Percentiles rank a stretch among this genome's conserved stretches.
Conservation (phyloP, 64 coral and sea anemone species). For the Pachyseris speciosa region DNA sequence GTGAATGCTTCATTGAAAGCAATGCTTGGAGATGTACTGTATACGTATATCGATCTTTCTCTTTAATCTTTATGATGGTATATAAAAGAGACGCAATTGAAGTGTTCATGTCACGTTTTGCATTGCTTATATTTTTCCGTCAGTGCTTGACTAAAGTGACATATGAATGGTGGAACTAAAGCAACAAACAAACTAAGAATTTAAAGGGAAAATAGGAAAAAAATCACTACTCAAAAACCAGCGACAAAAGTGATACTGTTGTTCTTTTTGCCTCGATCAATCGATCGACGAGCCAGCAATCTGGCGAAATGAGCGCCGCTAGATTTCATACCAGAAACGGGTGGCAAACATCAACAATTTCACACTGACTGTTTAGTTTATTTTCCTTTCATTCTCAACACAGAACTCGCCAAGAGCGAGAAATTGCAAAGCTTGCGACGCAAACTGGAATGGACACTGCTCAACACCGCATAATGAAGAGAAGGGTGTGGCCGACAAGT, state of each 20-base stretch:
- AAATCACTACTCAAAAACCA: background rate
- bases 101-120: background rate
- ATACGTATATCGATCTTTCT: too few species aligned
- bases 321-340: slow-evolving; percentile 1
- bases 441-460: background rate
- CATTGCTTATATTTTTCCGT: background rate
- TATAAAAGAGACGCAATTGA: background rate
- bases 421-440: background rate
- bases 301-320: background rate
- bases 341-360: slow-evolving; percentile 6
- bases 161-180: background rate
- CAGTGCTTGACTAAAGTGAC: background rate
- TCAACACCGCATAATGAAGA: background rate
- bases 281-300: too few species aligned
- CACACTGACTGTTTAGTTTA: background rate
- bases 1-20: background rate
- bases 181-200: background rate
- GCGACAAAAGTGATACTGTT: background rate
- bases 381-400: background rate
- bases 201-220: background rate
- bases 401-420: background rate
- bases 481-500: background rate
- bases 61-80: too few species aligned
- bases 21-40: too few species aligned
- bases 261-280: background rate